Evolutionary conservation across 2,797 vertebrate genomes (phyloP), one percentile per base, ranked within the genome.

Genomic region (Tadarida brasiliensis): DNA sequence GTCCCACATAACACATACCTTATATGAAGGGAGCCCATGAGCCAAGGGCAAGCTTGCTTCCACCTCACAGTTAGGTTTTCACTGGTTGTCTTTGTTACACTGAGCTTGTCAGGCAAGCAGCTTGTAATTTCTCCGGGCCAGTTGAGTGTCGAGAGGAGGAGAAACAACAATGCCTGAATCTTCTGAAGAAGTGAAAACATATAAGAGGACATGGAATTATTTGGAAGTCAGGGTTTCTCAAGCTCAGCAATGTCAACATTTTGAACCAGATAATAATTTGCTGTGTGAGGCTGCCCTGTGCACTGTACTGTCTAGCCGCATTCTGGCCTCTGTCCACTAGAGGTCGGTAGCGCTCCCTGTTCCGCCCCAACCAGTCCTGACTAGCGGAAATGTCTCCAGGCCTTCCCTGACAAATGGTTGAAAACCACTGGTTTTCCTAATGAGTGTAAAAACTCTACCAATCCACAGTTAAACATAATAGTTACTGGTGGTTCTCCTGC

Each of bases 71-170:
- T 7, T 90, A 74, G 78, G 67, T 35, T 51, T 94, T 93, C 54
- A 24, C 8, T 71, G 94, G 56, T 59, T 17, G 10, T 92, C 1
- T 90, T 96, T 87, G 49, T 14, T 97, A 51, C 16, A 74, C 33
- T 39, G 35, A 86, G 39, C 76, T 61, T 88, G n/a, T 82, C 12
- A 6, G n/a, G 47, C 24, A 70, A 76, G 35, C n/a, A 44, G 56
- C 35, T 44, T 87, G 1, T 89, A 47, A 84, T 83, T 87, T 91
- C 76, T 93, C 56, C 80, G 91, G 93, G 93, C 65, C 78, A 76
- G 20, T 3, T 56, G 59, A 68, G 57, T 76, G n/a, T 67, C 1
- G 54, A 67, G 12, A 35, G 0, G 47, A 74, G 87, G 61, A 84
- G 81, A 83, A 97, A 54, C 49, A 91, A 3, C 30, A 76, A 49